A percentile compares a stretch with the other conserved stretches of the same genome.
Conservation (phyloP, 2,113 vertebrate species). For the Syngnathus typhle region DNA sequence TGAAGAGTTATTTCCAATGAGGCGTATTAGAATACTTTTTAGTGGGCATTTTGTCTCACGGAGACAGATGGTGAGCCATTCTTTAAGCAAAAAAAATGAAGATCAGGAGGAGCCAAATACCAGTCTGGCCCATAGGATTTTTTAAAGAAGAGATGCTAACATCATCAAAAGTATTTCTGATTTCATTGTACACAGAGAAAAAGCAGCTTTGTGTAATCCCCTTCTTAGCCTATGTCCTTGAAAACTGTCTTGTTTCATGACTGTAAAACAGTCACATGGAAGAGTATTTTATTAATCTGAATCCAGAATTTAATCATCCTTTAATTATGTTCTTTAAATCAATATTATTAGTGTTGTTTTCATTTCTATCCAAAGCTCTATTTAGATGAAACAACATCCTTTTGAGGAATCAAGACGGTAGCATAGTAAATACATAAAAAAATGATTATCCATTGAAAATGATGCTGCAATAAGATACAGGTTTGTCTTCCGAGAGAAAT, state of each 20-base stretch:
- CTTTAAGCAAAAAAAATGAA: background rate
- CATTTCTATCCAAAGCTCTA: background rate
- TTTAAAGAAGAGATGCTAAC: background rate
- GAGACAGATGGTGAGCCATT: background rate
- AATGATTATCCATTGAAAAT: background rate
- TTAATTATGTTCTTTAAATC: too few species aligned
- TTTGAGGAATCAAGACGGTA: background rate
- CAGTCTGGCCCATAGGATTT: too few species aligned
- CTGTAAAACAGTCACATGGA: background rate
- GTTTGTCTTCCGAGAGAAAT: background rate
- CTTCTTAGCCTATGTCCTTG: background rate
- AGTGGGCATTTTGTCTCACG: background rate
- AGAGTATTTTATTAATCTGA: background rate
- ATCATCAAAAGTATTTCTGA: background rate
- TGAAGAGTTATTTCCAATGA: background rate
- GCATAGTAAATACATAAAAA: background rate
- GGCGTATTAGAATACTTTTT: background rate
- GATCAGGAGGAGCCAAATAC: background rate
- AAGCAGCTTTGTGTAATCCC: background rate
- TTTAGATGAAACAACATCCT: background rate
- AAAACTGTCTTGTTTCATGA: background rate
- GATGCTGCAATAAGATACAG: background rate
- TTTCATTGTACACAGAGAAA: too few species aligned
- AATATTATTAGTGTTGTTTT: too few species aligned
- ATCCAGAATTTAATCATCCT: background rate